Evolutionary conservation across 2,888 invertebrate genomes (phyloP).

Genomic region (Junonia oenone): DNA sequence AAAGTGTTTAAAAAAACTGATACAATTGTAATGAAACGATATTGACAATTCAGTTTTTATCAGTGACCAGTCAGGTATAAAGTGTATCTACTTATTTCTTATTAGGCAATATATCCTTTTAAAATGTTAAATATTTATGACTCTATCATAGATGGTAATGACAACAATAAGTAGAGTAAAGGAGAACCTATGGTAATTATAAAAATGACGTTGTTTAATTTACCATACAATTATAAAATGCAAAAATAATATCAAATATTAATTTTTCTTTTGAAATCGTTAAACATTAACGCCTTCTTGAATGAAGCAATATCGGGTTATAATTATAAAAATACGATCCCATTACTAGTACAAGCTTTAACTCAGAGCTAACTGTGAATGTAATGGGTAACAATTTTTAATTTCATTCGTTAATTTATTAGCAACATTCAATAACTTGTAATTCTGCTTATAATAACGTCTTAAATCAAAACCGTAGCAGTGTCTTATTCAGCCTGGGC

Average conservation of each 20-base stretch:
- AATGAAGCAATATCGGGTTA: background rate
- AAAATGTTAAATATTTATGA: too few relatives aligned
- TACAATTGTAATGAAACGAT: too few relatives aligned
- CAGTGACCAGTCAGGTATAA: too few relatives aligned
- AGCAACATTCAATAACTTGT: conserved; percentile 3
- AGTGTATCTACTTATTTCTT: too few relatives aligned
- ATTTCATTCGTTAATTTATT: background rate
- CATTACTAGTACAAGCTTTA: background rate
- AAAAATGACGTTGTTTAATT: too few relatives aligned
- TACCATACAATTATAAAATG: too few relatives aligned
- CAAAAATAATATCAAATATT: background rate
- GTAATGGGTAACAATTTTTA: background rate
- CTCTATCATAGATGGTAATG: too few relatives aligned
- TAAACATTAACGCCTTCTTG: background rate
- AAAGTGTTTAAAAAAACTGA: conserved; percentile 6
- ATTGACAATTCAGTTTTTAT: too few relatives aligned
- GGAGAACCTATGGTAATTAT: too few relatives aligned
- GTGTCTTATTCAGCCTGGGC: conserved; percentile 44
- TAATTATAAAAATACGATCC: background rate
- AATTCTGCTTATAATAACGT: conserved; percentile 12
- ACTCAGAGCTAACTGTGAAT: conserved; percentile 1
- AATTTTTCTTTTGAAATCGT: background rate
- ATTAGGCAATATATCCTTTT: too few relatives aligned
- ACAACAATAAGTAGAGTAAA: too few relatives aligned
- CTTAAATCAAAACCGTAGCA: conserved; percentile 7